Base-by-base conservation (phyloP, 1,140 invertebrate species). In the Drosophila lini region DNA sequence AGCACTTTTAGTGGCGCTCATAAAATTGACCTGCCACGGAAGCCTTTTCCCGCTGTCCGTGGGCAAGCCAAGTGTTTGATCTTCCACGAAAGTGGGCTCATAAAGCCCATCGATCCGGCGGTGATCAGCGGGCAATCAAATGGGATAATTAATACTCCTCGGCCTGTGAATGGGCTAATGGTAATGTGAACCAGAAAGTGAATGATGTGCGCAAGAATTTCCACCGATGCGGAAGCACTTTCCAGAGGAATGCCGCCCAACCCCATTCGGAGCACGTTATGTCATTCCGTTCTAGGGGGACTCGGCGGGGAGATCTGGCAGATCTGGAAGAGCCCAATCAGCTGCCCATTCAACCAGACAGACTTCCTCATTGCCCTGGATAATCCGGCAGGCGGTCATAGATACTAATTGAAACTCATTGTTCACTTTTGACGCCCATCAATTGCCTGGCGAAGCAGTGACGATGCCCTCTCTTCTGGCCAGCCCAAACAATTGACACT, bases 391-490 rank as follows among this genome's bases (percentile, higher is more conserved):
- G 7, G n/a, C 65, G 50, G 68, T 71, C 68, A 71, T 69, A 74
- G 70, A 78, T 77, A 73, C 83, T 86, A 86, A 86, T 86, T 86
- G 80, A 86, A 86, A 83, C 83, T 88, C 73, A 86, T 86, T 86
- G 83, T 86, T 83, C 83, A 82, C 53, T 86, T 88, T 82, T 88
- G 83, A 88, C 82, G 82, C 82, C 74, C 82, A 85, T 85, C 76
- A 82, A 77, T 80, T 80, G 83, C 52, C 60, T 63, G 60, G 56
- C 48, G 45, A 50, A 47, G 41, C 15, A 41, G 47, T 50, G 70
- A 34, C 25, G 36, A 47, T 53, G 41, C 25, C 32, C 57, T 28
- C 53, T 22, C 45, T 56, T 41, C 34, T 41, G 60, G 19, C 55
- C 52, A 42, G 41, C 52, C 44, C 74, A 64, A 71, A 78, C 83